A percentile compares a stretch with the other conserved stretches of the same genome.
Conservation (phyloP, 2,888 invertebrate species). For the Koerneria pararmatus region DNA sequence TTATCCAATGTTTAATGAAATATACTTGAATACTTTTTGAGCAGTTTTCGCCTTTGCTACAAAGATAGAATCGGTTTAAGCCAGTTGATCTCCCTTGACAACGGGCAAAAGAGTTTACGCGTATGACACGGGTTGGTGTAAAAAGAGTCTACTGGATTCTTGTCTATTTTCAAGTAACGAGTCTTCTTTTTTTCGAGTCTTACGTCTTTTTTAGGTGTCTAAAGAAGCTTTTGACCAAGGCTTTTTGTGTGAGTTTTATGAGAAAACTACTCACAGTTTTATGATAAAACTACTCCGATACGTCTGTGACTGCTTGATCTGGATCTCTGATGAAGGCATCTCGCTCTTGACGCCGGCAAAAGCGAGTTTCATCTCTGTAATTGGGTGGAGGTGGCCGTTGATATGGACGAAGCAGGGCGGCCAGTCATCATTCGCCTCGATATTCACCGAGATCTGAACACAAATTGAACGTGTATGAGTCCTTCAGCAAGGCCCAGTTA, state of each 20-base stretch:
- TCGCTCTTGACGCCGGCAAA: slow-evolving; percentile 95
- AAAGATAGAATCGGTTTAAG: too few species aligned
- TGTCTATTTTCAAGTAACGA: too few species aligned
- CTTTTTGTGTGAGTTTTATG: too few species aligned
- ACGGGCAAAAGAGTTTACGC: too few species aligned
- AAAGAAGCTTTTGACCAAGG: too few species aligned
- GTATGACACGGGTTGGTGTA: too few species aligned
- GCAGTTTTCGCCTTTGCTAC: background rate
- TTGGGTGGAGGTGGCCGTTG: slow-evolving; percentile 75
- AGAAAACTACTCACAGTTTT: slow-evolving; percentile 39
- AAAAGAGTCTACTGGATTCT: too few species aligned
- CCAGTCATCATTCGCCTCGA: slow-evolving; percentile 60
- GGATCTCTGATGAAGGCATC: slow-evolving; percentile 85
- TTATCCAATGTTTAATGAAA: too few species aligned
- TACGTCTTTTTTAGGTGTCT: background rate
- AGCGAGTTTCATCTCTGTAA: slow-evolving; percentile 85
- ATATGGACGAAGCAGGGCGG: slow-evolving; percentile 61
- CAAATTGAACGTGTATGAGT: too few species aligned
- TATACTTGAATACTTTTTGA: slow-evolving; percentile 13
- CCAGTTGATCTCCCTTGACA: too few species aligned
- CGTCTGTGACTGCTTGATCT: slow-evolving; percentile 94
- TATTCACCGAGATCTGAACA: slow-evolving; percentile 50
- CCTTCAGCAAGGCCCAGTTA: too few species aligned
- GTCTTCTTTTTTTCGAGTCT: too few species aligned
- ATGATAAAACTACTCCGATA: slow-evolving; percentile 78